phyloP scores from a whole-genome alignment of 2,888 invertebrate species.

The Eupithecia subumbrata region DNA sequence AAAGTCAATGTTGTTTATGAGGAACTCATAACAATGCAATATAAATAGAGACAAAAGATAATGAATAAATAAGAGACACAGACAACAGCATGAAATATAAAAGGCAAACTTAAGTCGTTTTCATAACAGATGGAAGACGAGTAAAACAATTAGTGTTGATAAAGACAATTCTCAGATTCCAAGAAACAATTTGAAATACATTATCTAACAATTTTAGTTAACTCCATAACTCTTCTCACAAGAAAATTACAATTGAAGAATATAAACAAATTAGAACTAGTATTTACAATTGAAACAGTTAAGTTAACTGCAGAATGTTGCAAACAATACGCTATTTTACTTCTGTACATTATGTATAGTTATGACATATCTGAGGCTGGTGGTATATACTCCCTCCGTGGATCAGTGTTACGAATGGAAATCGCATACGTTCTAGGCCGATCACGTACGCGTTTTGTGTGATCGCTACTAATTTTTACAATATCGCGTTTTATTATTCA shows the following conservation, averaged over 20 bases:
- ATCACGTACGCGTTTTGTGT: conserved; percentile 53
- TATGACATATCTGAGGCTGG: not conserved
- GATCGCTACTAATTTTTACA: conserved; percentile 54
- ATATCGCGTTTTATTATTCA: conserved; percentile 36
- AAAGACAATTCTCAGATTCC: not conserved
- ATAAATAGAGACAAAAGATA: not conserved
- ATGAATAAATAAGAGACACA: not conserved
- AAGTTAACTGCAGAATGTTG: too few relatives aligned
- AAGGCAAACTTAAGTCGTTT: not conserved
- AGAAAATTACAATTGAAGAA: not conserved
- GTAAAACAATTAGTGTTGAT: not conserved
- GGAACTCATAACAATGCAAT: not conserved
- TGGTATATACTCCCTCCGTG: not conserved
- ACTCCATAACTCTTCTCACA: not conserved
- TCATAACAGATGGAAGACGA: not conserved
- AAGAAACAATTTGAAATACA: not conserved
- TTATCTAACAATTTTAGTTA: not conserved
- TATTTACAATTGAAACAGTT: too few relatives aligned
- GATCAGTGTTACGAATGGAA: conserved; percentile 29
- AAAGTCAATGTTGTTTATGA: not conserved
- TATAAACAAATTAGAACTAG: too few relatives aligned
- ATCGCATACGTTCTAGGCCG: conserved; percentile 47
- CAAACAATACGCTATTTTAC: not conserved
- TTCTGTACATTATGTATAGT: not conserved
- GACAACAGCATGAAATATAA: not conserved